These are phyloP conservation scores for Ammodramus savannarum DNA, from an alignment of 2,113 vertebrate species.

Conservation along the genomic window DNA sequence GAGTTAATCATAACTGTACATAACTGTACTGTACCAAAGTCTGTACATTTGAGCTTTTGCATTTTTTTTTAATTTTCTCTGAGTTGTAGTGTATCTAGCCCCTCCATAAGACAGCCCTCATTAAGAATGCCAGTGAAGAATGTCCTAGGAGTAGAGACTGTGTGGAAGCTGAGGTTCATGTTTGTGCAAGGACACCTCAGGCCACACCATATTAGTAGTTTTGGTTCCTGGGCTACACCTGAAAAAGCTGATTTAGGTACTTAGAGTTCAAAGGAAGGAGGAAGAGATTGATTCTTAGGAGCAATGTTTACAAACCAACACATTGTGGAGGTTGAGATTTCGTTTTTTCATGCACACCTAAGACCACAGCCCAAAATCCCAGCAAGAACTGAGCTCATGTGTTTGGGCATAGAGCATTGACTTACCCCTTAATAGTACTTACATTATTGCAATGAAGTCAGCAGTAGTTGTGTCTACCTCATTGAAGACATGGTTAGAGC, in stretches of 20 bases:
- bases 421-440: not conserved
- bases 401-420: not conserved
- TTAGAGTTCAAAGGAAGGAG: not conserved
- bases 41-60: not conserved
- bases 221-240: not conserved
- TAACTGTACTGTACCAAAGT: not conserved
- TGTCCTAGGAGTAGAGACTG: not conserved
- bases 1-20: not conserved
- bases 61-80: not conserved
- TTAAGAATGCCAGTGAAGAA: not conserved
- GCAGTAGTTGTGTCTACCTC: not conserved
- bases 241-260: not conserved
- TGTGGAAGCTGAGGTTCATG: not conserved
- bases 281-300: not conserved
- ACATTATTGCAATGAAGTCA: not conserved
- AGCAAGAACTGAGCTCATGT: not conserved
- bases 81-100: not conserved
- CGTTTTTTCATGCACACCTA: not conserved
- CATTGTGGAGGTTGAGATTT: accelerated
- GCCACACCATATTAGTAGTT: not conserved
- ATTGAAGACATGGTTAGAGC: not conserved
- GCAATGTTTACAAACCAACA: not conserved
- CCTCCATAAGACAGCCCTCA: not conserved
- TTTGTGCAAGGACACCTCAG: not conserved
- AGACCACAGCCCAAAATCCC: not conserved